A percentile compares a stretch with the other conserved stretches of the same genome.
Conservation (phyloP, 2,888 invertebrate genomes). For the Sepioteuthis lessoniana region DNA sequence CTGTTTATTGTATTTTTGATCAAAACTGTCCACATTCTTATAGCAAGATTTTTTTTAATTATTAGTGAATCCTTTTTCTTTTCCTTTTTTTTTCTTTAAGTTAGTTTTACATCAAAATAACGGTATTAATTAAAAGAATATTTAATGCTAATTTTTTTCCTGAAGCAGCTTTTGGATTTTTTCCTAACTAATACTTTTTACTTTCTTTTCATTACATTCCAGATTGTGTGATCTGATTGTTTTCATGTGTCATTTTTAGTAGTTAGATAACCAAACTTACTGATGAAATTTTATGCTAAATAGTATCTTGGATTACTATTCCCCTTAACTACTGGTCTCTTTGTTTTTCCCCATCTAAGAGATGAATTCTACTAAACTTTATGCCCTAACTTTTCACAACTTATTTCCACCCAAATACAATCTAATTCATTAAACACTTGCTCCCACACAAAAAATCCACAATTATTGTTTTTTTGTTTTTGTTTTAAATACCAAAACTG, state of each 20-base stretch:
- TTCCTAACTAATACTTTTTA: neutral
- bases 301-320: neutral
- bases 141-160: neutral
- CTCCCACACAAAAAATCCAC: too few relatives aligned
- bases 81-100: too few relatives aligned
- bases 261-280: neutral
- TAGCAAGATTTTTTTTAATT: constrained; percentile 34
- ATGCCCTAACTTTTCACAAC: too few relatives aligned
- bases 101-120: neutral
- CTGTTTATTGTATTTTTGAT: neutral
- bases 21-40: constrained; percentile 41
- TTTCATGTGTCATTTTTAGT: neutral
- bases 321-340: too few relatives aligned
- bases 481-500: too few relatives aligned
- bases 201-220: neutral
- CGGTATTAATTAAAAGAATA: neutral
- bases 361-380: too few relatives aligned
- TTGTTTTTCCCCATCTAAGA: too few relatives aligned
- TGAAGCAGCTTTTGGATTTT: neutral
- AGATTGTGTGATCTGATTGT: neutral
- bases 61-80: neutral
- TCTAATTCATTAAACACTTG: too few relatives aligned
- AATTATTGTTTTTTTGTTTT: too few relatives aligned
- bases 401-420: too few relatives aligned
- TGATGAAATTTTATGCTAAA: neutral